These are phyloP conservation scores for Macrophya annulata DNA, from an alignment of 2,888 invertebrate genomes.

Conservation along the genomic window DNA sequence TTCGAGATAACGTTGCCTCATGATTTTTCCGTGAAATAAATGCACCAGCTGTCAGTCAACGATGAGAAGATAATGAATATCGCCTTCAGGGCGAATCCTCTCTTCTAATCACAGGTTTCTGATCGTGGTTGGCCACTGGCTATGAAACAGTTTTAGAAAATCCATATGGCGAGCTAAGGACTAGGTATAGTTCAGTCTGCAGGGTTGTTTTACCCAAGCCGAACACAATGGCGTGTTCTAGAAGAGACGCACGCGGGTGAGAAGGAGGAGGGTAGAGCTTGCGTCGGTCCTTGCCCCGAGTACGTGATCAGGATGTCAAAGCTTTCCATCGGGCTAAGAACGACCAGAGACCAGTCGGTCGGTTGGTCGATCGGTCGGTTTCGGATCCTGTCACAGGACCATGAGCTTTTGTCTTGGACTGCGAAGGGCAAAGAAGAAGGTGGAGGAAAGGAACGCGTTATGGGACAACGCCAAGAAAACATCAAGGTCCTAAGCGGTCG, in stretches of 20 bases:
- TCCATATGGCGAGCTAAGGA: conserved; percentile 73
- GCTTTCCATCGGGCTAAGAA: conserved; percentile 73
- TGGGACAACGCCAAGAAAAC: conserved; percentile 60
- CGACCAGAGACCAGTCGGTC: conserved; percentile 68
- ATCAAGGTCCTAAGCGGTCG: conserved; percentile 78
- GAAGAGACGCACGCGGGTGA: conserved; percentile 63
- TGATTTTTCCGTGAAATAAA: background rate
- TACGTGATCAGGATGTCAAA: conserved; percentile 79
- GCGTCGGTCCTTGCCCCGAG: conserved; percentile 79
- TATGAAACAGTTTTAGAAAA: conserved; percentile 73
- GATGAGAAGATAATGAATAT: background rate
- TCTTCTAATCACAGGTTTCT: conserved; percentile 23
- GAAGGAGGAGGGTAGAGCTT: conserved; percentile 72
- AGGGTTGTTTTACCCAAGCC: conserved; percentile 63
- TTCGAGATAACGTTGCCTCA: background rate
- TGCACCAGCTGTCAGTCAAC: too few relatives aligned
- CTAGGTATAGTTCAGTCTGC: conserved; percentile 51
- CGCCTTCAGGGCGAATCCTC: background rate
- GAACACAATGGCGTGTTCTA: conserved; percentile 76
- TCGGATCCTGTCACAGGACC: conserved; percentile 64
- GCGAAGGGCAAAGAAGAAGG: conserved; percentile 29
- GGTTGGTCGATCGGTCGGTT: conserved; percentile 52
- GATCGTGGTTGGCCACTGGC: conserved; percentile 21
- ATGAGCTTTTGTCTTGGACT: conserved; percentile 56
- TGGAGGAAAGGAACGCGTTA: background rate